Conservation (phyloP, 2,797 vertebrate species). For the Eulemur albifrons region DNA sequence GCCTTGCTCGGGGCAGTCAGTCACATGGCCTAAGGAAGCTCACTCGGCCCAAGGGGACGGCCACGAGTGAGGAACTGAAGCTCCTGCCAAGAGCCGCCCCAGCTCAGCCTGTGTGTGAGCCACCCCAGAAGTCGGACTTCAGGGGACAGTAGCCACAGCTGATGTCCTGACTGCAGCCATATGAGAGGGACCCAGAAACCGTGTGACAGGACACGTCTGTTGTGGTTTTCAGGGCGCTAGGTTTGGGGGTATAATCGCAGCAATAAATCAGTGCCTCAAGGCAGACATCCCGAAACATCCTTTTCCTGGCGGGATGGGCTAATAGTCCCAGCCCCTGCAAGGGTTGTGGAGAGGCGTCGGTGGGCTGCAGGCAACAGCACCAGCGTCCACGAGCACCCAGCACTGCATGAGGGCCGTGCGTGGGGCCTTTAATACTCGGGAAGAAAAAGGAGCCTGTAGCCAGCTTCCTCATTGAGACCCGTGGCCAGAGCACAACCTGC, state of each 20-base stretch:
- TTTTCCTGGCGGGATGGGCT: not conserved
- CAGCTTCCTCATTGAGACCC: not conserved
- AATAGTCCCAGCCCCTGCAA: no score
- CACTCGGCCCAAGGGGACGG: not conserved
- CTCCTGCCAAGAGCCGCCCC: not conserved
- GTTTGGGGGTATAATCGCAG: no score
- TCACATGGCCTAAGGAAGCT: not conserved
- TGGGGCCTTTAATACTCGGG: not conserved
- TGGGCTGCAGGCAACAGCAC: no score
- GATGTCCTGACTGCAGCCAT: not conserved
- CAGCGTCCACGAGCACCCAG: no score
- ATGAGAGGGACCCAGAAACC: not conserved
- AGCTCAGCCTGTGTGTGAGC: not conserved
- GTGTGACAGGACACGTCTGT: not conserved
- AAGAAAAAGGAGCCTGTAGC: no score
- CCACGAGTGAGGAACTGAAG: not conserved
- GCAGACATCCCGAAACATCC: not conserved
- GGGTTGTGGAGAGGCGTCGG: not conserved
- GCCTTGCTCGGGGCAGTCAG: not conserved
- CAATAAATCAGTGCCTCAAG: not conserved
- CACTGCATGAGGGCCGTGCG: fast-evolving
- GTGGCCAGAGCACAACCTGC: not conserved
- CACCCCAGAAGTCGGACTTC: not conserved
- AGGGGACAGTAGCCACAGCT: not conserved
- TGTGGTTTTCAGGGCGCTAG: not conserved